Percentiles rank a stretch among this genome's conserved stretches.
Conservation (phyloP, 2,113 vertebrate genomes). For the Dissostichus mawsoni region DNA sequence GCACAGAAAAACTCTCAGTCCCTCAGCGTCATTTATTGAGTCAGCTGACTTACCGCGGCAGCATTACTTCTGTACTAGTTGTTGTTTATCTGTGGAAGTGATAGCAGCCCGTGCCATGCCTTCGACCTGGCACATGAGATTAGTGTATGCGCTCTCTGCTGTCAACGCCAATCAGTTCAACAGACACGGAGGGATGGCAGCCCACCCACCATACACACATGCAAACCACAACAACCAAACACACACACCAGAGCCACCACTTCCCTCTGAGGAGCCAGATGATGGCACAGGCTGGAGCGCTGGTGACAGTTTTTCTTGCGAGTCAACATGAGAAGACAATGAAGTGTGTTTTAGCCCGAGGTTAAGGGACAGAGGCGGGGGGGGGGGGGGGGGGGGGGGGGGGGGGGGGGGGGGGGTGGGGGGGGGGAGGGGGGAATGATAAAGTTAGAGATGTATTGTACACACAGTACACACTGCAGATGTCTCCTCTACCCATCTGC, state of each 20-base stretch:
- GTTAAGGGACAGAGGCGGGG: slow-evolving; percentile 45
- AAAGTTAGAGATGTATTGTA: slow-evolving; percentile 47
- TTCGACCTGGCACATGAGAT: slow-evolving; percentile 71
- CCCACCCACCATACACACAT: slow-evolving; percentile 67
- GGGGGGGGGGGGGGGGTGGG: not conserved
- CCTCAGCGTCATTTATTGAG: slow-evolving; percentile 43
- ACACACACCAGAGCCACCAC: slow-evolving; percentile 29
- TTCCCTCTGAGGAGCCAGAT: slow-evolving; percentile 54
- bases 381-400: not conserved
- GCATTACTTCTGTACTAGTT: slow-evolving; percentile 45
- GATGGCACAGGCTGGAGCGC: slow-evolving; percentile 55
- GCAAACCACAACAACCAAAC: slow-evolving; percentile 41
- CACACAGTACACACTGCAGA: slow-evolving; percentile 54
- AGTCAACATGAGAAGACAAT: slow-evolving; percentile 67
- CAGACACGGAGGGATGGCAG: slow-evolving; percentile 56
- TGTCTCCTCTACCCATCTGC: slow-evolving; percentile 62
- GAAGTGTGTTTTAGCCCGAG: slow-evolving; percentile 67
- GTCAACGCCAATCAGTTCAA: slow-evolving; percentile 69
- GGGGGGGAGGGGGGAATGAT: not conserved
- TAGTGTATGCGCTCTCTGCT: slow-evolving; percentile 66
- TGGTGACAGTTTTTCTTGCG: slow-evolving; percentile 65
- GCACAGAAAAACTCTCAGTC: slow-evolving; percentile 5
- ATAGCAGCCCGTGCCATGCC: slow-evolving; percentile 52
- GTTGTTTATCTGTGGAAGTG: slow-evolving; percentile 59
- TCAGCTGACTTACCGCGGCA: slow-evolving; percentile 46